Conservation (phyloP, 2,888 invertebrate species). For the Lepidochrysops patricia region DNA sequence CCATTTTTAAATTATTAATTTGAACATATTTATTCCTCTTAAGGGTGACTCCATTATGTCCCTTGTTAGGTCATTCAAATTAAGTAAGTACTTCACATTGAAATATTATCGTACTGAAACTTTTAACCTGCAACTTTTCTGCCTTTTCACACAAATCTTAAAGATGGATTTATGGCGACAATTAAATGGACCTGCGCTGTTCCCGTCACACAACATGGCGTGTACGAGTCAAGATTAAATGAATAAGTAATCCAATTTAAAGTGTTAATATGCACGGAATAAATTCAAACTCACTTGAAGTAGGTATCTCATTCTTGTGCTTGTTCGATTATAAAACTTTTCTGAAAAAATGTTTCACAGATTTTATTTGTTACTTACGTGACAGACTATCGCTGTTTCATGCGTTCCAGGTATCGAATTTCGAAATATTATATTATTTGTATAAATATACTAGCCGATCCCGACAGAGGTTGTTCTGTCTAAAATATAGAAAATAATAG, state of each 20-base stretch:
- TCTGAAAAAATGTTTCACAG: background rate
- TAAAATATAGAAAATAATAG: no score
- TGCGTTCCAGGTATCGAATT: background rate
- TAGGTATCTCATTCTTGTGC: background rate
- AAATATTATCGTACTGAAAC: background rate
- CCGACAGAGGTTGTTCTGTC: no score
- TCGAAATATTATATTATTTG: background rate
- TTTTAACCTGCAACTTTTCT: background rate
- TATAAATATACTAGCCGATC: no score
- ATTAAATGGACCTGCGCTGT: conserved; percentile 13
- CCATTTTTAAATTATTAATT: no score
- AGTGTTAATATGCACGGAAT: conserved; percentile 5
- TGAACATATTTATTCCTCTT: no score
- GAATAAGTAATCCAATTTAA: conserved; percentile 10
- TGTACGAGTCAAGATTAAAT: conserved; percentile 1
- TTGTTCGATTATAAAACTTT: background rate
- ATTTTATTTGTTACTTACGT: background rate
- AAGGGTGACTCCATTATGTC: no score
- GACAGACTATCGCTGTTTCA: background rate
- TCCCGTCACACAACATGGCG: background rate
- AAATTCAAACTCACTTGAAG: background rate
- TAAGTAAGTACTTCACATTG: background rate
- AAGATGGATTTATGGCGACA: conserved; percentile 7
- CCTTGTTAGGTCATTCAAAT: no score
- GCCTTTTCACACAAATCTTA: background rate